Evolutionary conservation across 2,888 invertebrate species (phyloP), one percentile per base, ranked within the genome.

Genomic region (Keiferia lycopersicella): DNA sequence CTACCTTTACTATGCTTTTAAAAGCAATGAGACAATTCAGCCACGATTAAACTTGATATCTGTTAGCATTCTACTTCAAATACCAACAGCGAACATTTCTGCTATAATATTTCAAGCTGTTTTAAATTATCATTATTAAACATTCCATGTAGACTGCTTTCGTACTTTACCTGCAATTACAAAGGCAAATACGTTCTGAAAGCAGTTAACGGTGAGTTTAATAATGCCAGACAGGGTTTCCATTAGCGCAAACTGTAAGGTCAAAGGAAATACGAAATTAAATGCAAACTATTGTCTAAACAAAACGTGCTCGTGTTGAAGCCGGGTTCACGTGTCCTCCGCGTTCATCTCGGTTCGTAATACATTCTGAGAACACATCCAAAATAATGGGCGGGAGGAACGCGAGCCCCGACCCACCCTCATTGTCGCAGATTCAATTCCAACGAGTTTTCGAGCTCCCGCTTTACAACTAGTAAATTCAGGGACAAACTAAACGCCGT

Each of bases 401-500:
- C 18, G 39, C 14, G 39, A 59, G 58, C 39, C 58, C 18, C 14
- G 41, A 22, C 18, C 59, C 59, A 18, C 20, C 16, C 59, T 59
- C 61, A 50, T 53, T 51, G 39, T 53, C 34, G 22, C 20, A 53
- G 51, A 53, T 53, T 53, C 53, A 51, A 51, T 62, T 53, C 18
- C 18, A 39, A 11, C 53, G 61, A 56, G 51, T 64, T 51, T 63
- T 64, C 59, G 53, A 63, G 63, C 65, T 61, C 62, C 60, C 65
- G 64, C 41, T 66, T 56, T 53, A 50, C 61, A 65, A 68, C 61
- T 65, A 64, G 51, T 63, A 65, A 66, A 66, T 69, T 66, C 62
- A 61, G 66, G 65, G 66, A 66, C 71, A 71, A 70, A 71, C 69
- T 66, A 68, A 73, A 72, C 65, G 66, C 68, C 65, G 65, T 67